These are phyloP conservation scores for Octonoba sinensis DNA, from an alignment of 2,888 invertebrate genomes.

Conservation along the genomic window DNA sequence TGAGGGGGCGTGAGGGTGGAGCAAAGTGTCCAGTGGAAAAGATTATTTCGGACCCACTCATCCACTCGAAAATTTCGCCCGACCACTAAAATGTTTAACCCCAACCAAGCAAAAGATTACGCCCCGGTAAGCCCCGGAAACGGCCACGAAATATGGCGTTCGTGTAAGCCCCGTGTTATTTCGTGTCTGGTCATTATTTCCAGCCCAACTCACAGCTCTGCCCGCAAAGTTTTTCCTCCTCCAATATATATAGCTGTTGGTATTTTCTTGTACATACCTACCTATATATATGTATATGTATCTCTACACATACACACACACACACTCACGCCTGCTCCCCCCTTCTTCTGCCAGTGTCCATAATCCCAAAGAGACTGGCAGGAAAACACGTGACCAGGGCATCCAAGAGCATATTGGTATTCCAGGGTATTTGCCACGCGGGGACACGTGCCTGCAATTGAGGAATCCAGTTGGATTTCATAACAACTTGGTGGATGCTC, in stretches of 20 bases:
- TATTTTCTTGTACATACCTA: slow-evolving; percentile 26
- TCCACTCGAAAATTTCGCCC: slow-evolving; percentile 42
- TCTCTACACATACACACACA: not conserved
- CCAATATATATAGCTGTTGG: slow-evolving; percentile 5
- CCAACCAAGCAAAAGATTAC: slow-evolving; percentile 49
- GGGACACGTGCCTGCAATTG: slow-evolving; percentile 46
- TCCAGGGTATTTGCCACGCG: slow-evolving; percentile 15
- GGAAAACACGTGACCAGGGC: slow-evolving; percentile 29
- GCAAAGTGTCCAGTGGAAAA: slow-evolving; percentile 17
- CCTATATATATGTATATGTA: slow-evolving; percentile 30
- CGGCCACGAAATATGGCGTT: slow-evolving; percentile 45
- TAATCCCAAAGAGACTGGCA: slow-evolving; percentile 34
- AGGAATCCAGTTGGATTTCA: slow-evolving; percentile 63
- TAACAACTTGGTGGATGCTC: slow-evolving; percentile 56
- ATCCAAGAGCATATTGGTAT: slow-evolving; percentile 39
- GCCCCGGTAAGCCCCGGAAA: slow-evolving; percentile 41
- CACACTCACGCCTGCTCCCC: slow-evolving; percentile 23
- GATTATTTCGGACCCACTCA: slow-evolving; percentile 23
- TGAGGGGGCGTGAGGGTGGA: not conserved
- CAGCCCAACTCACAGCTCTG: slow-evolving; percentile 31
- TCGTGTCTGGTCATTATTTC: slow-evolving; percentile 58
- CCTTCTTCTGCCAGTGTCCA: slow-evolving; percentile 24
- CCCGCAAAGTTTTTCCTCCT: slow-evolving; percentile 34
- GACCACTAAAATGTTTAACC: slow-evolving; percentile 35
- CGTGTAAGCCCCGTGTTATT: slow-evolving; percentile 54